Base-by-base conservation (phyloP, 2,797 vertebrate species). In the Eupleurogrammus muticus region DNA sequence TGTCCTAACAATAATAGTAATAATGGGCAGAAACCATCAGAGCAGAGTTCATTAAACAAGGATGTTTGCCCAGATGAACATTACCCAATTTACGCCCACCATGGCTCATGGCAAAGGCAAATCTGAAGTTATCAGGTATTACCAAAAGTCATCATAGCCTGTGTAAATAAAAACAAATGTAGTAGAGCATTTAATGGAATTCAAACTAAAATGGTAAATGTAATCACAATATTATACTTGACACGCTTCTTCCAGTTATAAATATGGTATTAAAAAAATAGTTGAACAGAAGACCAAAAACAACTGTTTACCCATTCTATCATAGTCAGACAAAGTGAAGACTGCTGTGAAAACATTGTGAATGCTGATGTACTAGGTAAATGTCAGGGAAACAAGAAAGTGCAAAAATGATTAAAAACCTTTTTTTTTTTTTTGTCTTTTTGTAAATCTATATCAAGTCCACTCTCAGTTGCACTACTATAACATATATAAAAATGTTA, bases 41-140 rank as follows among this genome's bases (percentile, higher is more conserved):
- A 46, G 53, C 68, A 36, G 34, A 73, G 54, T 23, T 50, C 13
- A 50, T 74, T 67, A 0, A 9, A 62, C 46, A 44, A 71, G 13
- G 11, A 67, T 62, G 50, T 79, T 21, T 71, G 51, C 19, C 55
- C 49, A 36, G 16, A 51, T 51, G 51, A 16, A 20, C 35, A 63
- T 75, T 63, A 67, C 50, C 57, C 55, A 80, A 84, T 86, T 87
- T 85, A 84, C 77, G 71, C 53, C 44, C 7, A 65, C 76, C 68
- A 80, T 81, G 72, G 71, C 85, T 82, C 68, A 73, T 23, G 12
- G 75, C 60, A 64, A 35, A 63, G 79, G 70, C 67, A 83, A 80
- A 87, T 88, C 66, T 56, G 74, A 66, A 81, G 16, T 70, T 66
- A 52, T n/a, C n/a, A 70, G 56, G 60, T 81, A 61, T 71, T 78